A percentile compares a stretch with the other conserved stretches of the same genome.
Conservation (phyloP, 1,140 invertebrate species). For the Chymomyza costata region DNA sequence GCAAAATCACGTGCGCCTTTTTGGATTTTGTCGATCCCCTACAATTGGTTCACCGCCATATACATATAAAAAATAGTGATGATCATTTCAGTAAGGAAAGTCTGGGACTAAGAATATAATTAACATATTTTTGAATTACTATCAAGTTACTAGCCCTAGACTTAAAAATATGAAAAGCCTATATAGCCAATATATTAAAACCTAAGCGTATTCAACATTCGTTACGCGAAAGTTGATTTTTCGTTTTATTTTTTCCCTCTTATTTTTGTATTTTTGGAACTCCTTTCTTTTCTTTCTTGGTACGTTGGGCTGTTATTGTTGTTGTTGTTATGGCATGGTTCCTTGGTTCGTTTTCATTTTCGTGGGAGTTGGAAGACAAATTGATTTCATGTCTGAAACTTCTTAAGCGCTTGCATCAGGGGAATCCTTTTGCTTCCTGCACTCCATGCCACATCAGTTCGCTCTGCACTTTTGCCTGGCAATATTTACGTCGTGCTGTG, state of each 20-base stretch:
- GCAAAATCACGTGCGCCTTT: too few relatives aligned
- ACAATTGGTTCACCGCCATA: too few relatives aligned
- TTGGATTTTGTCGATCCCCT: too few relatives aligned
- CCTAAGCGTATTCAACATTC: too few relatives aligned
- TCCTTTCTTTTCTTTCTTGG: constrained; percentile 10
- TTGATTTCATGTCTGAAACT: constrained; percentile 74
- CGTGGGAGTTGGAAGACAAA: constrained; percentile 71
- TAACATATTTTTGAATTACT: too few relatives aligned
- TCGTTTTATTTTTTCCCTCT: constrained; percentile 2
- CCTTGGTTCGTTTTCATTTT: constrained; percentile 57
- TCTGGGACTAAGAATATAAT: too few relatives aligned
- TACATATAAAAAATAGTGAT: too few relatives aligned
- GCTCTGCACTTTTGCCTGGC: neutral
- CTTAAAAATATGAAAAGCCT: too few relatives aligned
- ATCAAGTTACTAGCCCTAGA: too few relatives aligned
- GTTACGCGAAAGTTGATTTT: too few relatives aligned
- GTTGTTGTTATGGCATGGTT: constrained; percentile 26
- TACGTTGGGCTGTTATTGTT: constrained; percentile 3
- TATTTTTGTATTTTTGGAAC: constrained; percentile 16
- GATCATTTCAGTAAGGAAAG: too few relatives aligned
- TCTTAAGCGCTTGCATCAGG: constrained; percentile 63
- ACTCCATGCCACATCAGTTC: neutral
- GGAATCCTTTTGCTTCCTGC: constrained; percentile 44
- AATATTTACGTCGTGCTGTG: constrained; percentile 4
- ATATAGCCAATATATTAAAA: too few relatives aligned